Conservation (phyloP, 1,140 invertebrate genomes). For the Hycleus cichorii region DNA sequence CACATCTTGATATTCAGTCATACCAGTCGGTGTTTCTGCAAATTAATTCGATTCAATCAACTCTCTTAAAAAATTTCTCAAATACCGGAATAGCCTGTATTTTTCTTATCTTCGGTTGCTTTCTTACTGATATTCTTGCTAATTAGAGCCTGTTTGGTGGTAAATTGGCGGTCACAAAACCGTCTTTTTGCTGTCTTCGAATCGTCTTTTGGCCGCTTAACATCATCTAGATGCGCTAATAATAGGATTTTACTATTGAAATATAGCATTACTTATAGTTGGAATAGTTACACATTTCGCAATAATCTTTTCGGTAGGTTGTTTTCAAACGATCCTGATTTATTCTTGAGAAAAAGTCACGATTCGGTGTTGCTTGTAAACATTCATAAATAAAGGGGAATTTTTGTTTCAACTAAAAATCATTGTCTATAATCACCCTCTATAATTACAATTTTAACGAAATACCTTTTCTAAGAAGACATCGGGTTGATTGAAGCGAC, state of each 20-base stretch:
- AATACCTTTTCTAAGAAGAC: constrained; percentile 49
- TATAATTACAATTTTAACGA: neutral
- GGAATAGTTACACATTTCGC: constrained; percentile 44
- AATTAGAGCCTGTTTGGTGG: too few species aligned
- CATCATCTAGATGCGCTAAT: too few species aligned
- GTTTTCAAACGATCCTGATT: constrained; percentile 50
- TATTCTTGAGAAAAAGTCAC: constrained; percentile 47
- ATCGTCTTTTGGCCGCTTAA: too few species aligned
- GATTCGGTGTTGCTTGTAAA: constrained; percentile 45
- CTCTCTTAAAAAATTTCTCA: constrained; percentile 7
- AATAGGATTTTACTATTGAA: neutral
- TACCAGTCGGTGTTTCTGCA: constrained; percentile 28
- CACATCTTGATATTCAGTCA: constrained; percentile 52
- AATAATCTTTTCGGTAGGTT: constrained; percentile 52
- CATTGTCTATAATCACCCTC: neutral
- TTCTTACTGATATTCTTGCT: neutral
- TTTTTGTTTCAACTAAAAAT: constrained; percentile 48
- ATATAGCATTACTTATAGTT: constrained; percentile 6
- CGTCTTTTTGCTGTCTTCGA: neutral
- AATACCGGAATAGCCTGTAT: constrained; percentile 7
- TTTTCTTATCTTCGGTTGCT: constrained; percentile 2
- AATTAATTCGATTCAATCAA: constrained; percentile 13
- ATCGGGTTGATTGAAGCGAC: constrained; percentile 47
- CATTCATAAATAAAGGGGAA: constrained; percentile 53
- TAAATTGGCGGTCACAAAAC: neutral